phyloP scores from a whole-genome alignment of 1,140 invertebrate species.

The Trialeurodes vaporariorum region DNA sequence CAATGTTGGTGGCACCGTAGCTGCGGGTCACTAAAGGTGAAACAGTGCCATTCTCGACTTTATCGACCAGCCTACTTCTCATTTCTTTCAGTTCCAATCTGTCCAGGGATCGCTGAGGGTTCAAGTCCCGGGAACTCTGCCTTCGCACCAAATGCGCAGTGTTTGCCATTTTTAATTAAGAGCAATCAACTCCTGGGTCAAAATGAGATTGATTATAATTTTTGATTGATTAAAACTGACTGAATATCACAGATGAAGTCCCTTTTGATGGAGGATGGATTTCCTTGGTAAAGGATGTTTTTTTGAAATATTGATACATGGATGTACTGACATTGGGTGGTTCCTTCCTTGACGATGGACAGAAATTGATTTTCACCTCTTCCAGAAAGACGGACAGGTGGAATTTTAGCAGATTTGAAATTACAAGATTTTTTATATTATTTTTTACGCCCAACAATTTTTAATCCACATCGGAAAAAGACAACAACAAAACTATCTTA shows the following conservation, averaged over 20 bases:
- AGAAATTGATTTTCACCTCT: too few relatives aligned
- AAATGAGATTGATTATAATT: too few relatives aligned
- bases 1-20: slow-evolving; percentile 76
- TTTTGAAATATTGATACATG: not conserved
- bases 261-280: not conserved
- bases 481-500: not conserved
- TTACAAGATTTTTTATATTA: too few relatives aligned
- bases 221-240: not conserved
- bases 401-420: too few relatives aligned
- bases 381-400: too few relatives aligned
- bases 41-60: slow-evolving; percentile 53
- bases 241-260: not conserved
- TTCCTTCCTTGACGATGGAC: not conserved
- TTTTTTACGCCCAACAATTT: too few relatives aligned
- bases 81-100: slow-evolving; percentile 76
- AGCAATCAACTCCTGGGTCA: too few relatives aligned
- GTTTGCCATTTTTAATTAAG: slow-evolving; percentile 55
- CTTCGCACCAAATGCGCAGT: slow-evolving; percentile 73
- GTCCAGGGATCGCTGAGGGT: slow-evolving; percentile 67
- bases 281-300: not conserved
- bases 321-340: too few relatives aligned
- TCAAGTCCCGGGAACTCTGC: slow-evolving; percentile 71
- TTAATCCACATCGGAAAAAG: too few relatives aligned
- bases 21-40: slow-evolving; percentile 21
- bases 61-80: slow-evolving; percentile 50